phyloP scores from a whole-genome alignment of 1,140 invertebrate genomes.

The Cydia amplana region DNA sequence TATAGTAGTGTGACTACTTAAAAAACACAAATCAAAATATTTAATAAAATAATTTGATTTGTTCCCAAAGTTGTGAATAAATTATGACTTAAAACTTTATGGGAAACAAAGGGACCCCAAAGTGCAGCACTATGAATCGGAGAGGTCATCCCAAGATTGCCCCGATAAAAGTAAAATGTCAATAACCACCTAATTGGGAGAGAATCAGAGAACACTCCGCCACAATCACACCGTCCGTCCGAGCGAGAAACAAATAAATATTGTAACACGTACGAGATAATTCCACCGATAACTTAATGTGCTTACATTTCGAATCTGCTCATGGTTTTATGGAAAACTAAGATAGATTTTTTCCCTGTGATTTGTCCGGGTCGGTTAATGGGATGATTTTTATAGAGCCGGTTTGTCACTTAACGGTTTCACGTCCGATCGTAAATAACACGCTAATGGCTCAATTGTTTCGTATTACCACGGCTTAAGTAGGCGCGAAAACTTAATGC shows the following conservation, averaged over 20 bases:
- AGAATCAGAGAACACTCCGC: conserved; percentile 74
- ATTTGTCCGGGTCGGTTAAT: conserved; percentile 44
- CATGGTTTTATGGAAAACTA: conserved; percentile 77
- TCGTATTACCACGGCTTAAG: neutral
- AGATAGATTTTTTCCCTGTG: conserved; percentile 52
- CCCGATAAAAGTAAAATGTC: conserved; percentile 77
- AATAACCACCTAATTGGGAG: conserved; percentile 79
- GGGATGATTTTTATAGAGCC: conserved; percentile 29
- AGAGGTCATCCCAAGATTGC: conserved; percentile 62
- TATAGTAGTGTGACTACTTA: no score
- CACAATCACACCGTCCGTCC: conserved; percentile 57
- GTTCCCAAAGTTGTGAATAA: no score
- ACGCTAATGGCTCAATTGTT: conserved; percentile 19
- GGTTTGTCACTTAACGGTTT: conserved; percentile 26
- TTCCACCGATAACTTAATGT: conserved; percentile 77
- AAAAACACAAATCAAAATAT: no score
- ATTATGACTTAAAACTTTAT: no score
- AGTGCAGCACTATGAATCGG: conserved; percentile 55
- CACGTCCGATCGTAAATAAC: conserved; percentile 2
- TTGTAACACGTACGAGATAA: conserved; percentile 75
- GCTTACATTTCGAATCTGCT: conserved; percentile 77
- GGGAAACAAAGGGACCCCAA: no score
- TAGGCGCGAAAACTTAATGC: conserved; percentile 18
- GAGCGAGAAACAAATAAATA: conserved; percentile 78
- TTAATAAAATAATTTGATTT: no score